phyloP scores from a whole-genome alignment of 2,113 vertebrate species.

The Seriola aureovittata region DNA sequence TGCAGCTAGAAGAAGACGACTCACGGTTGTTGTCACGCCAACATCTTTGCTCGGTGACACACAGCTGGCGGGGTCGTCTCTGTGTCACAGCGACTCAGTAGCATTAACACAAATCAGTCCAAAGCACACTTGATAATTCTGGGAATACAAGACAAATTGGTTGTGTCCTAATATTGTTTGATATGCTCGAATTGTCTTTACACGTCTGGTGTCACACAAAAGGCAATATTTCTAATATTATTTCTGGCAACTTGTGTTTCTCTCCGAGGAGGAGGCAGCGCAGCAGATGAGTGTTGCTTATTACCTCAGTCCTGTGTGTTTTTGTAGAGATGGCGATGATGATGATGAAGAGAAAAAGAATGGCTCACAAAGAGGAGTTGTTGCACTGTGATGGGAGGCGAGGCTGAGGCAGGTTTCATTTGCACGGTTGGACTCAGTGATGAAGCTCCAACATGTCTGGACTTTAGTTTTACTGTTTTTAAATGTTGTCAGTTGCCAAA shows the following conservation, averaged over 20 bases:
- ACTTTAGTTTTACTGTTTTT: not conserved
- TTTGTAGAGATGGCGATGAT: not conserved
- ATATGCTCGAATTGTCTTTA: not conserved
- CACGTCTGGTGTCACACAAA: conserved; percentile 12
- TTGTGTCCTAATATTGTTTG: conserved; percentile 3
- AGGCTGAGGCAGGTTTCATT: not conserved
- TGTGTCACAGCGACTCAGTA: not conserved
- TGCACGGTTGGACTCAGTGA: not conserved
- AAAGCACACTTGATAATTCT: conserved; percentile 12
- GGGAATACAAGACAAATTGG: not conserved
- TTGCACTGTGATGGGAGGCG: not conserved
- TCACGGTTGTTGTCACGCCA: not conserved
- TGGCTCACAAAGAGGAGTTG: not conserved
- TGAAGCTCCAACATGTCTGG: not conserved
- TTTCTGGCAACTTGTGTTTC: conserved; percentile 8
- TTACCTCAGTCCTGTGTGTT: conserved; percentile 14
- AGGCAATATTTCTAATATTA: conserved; percentile 13
- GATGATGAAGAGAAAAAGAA: not conserved
- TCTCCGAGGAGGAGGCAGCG: not conserved
- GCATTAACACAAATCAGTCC: not conserved
- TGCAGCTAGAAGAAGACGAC: not conserved
- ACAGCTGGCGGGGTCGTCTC: not conserved
- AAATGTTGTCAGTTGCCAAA: not conserved
- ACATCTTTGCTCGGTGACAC: not conserved
- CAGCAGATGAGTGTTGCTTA: conserved; percentile 15